Evolutionary conservation across 2,797 vertebrate species (phyloP).

Genomic region (Myiothlypis chrysogaster): DNA sequence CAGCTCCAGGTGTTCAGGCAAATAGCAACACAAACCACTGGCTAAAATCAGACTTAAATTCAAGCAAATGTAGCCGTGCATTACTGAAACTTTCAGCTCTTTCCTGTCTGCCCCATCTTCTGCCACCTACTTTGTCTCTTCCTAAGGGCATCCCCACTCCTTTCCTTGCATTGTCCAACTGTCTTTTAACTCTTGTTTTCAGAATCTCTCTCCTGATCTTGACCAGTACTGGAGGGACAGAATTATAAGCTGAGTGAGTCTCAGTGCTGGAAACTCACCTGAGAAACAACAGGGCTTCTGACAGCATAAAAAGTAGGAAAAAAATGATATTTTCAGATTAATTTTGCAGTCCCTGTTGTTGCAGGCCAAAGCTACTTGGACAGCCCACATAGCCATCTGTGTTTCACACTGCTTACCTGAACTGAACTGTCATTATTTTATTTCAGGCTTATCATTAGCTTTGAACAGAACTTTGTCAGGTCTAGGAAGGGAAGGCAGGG

Average conservation of each 20-base stretch:
- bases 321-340: background rate
- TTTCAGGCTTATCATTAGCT: constrained; percentile 47
- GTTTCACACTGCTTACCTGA: constrained; percentile 47
- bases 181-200: background rate
- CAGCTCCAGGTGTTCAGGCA: background rate
- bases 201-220: background rate
- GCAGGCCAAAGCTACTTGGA: constrained; percentile 32
- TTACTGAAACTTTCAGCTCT: background rate
- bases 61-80: background rate
- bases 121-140: background rate
- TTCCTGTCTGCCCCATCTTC: background rate
- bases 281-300: background rate
- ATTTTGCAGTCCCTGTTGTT: constrained; percentile 18
- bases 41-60: background rate
- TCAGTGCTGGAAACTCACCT: background rate
- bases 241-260: background rate
- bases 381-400: constrained; percentile 55
- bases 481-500: background rate
- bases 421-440: constrained; percentile 34
- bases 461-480: constrained; percentile 25
- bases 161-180: background rate
- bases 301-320: constrained; percentile 1
- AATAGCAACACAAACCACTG: background rate
- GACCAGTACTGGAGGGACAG: background rate
- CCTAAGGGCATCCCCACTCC: background rate